phyloP scores from a whole-genome alignment of 2,888 invertebrate genomes.

The Dryococelus australis region DNA sequence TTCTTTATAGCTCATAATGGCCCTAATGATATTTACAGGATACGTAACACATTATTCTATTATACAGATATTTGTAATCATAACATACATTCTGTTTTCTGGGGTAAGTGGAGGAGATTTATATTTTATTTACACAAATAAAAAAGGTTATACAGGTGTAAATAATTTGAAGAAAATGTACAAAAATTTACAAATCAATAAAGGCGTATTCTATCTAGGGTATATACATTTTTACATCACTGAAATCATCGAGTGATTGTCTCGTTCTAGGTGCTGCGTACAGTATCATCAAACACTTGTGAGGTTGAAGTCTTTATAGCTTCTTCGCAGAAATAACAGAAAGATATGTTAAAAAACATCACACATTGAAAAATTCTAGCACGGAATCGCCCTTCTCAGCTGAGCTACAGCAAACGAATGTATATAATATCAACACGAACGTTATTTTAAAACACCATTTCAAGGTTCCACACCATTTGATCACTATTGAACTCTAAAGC shows the following conservation, averaged over 20 bases:
- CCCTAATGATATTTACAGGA: not conserved
- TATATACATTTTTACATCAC: slow-evolving; percentile 1
- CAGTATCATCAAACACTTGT: not conserved
- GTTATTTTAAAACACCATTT: no score
- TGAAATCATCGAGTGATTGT: not conserved
- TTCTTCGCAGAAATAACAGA: not conserved
- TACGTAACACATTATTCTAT: not conserved
- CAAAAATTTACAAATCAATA: slow-evolving; percentile 16
- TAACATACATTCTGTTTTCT: not conserved
- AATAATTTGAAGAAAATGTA: not conserved
- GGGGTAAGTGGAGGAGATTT: not conserved
- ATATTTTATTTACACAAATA: not conserved
- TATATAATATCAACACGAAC: no score
- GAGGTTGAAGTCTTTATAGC: not conserved
- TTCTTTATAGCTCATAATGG: not conserved
- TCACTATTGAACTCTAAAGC: no score
- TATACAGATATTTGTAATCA: not conserved
- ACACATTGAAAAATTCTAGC: no score
- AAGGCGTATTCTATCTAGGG: not conserved
- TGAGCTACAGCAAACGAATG: no score
- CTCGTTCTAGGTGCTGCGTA: not conserved
- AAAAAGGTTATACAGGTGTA: not conserved
- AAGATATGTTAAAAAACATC: not conserved
- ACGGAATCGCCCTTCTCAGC: no score
- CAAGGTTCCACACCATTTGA: no score